Evolutionary conservation across 2,113 vertebrate genomes (phyloP), one percentile per base, ranked within the genome.

Genomic region (Illadopsis cleaveri): DNA sequence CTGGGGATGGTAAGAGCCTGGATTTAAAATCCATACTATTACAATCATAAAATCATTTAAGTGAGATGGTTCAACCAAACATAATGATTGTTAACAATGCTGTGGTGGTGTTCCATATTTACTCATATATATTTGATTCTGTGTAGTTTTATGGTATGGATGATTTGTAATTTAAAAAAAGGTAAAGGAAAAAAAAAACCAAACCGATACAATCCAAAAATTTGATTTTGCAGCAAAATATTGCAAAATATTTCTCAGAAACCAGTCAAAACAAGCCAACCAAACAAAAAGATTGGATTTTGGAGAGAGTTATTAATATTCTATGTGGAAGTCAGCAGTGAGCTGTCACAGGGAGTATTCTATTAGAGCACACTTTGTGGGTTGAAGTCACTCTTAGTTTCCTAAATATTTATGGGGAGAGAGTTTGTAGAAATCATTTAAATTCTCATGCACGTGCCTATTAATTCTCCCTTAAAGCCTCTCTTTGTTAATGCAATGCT

Each of bases 1-100:
- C 98, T 15, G 99, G 99, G 72, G 99, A 99, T 14, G 99, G 99
- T 99, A 98, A 96, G 98, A 93, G 11, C 57, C n/a, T 70, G 44
- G n/a, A 12, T 7, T 78, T 90, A 40, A 90, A 78, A 82, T 93
- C 12, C 19, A 18, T 47, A 40, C 11, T 48, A n/a, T 50, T 69
- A 27, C 5, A 61, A 24, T 61, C 13, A 54, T 42, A 24, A 69
- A 77, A 42, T 70, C 27, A 27, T 70, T 56, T 24, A 24, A 23
- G 22, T 42, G 44, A 37, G 42, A 10, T 5, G 2, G 28, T 54
- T 60, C 12, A 38, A 30, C 20, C 40, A 56, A 50, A 18, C 7
- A 21, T 33, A 50, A n/a, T 64, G 37, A 44, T 54, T 51, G 22
- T 38, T 90, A 18, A 22, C 9, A 23, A 25, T 45, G 45, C 38